phyloP scores from a whole-genome alignment of 2,888 invertebrate genomes.

The Mesochorus sp. region DNA sequence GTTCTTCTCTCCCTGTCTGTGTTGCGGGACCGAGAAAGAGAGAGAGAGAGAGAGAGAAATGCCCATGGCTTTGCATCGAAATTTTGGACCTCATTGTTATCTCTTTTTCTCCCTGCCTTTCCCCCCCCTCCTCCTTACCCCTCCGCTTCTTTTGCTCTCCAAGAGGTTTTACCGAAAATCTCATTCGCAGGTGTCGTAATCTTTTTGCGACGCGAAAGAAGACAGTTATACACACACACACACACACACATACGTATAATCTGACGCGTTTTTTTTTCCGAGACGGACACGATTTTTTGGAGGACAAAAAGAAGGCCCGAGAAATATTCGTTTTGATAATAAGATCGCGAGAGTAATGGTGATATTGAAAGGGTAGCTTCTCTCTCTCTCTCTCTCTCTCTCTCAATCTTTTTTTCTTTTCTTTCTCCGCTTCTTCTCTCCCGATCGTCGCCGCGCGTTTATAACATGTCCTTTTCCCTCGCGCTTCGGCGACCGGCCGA shows the following conservation, averaged over 20 bases:
- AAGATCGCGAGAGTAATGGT: conserved; percentile 31
- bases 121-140: conserved; percentile 3
- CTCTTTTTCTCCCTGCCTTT: conserved; percentile 15
- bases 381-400: too few species aligned
- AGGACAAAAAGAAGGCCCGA: background rate
- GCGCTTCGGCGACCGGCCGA: conserved; percentile 5
- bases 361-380: conserved; percentile 41
- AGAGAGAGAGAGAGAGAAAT: conserved; percentile 44
- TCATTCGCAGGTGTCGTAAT: conserved; percentile 43
- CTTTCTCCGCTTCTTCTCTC: background rate
- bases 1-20: conserved; percentile 15
- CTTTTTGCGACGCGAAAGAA: conserved; percentile 22
- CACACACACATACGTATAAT: background rate
- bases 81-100: conserved; percentile 75
- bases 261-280: background rate
- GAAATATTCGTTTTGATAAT: conserved; percentile 21
- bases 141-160: conserved; percentile 9
- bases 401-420: background rate
- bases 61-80: conserved; percentile 73
- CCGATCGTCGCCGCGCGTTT: too few species aligned
- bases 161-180: conserved; percentile 15
- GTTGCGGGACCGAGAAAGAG: conserved; percentile 35
- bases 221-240: background rate
- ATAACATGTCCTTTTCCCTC: background rate
- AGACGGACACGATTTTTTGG: background rate